Evolutionary conservation across 2,888 invertebrate species (phyloP).

Genomic region (Clanis bilineata): DNA sequence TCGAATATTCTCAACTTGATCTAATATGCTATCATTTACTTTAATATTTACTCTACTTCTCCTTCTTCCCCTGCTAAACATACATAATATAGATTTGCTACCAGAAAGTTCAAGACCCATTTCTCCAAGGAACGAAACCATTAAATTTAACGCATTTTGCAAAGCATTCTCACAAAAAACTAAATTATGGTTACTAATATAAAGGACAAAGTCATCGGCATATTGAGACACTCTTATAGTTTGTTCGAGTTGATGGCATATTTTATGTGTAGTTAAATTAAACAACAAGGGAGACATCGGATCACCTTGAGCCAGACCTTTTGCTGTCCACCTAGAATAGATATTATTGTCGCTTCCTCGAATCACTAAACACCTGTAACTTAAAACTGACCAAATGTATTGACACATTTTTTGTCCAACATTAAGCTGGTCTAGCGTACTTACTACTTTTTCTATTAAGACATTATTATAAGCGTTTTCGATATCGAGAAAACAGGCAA

Average conservation of each 20-base stretch:
- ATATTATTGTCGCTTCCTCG: background rate
- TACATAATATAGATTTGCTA: conserved; percentile 26
- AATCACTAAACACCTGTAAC: too few species aligned
- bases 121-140: conserved; percentile 11
- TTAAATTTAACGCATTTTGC: conserved; percentile 22
- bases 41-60: conserved; percentile 15
- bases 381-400: too few species aligned
- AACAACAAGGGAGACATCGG: conserved; percentile 40
- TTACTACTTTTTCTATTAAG: too few species aligned
- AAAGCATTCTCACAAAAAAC: background rate
- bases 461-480: too few species aligned
- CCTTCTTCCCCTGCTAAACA: conserved; percentile 25
- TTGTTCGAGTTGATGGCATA: conserved; percentile 19
- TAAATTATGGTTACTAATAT: background rate
- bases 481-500: too few species aligned
- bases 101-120: conserved; percentile 27
- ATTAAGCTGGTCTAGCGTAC: too few species aligned
- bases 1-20: background rate
- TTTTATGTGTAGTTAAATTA: conserved; percentile 30
- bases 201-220: conserved; percentile 25
- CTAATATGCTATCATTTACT: conserved; percentile 9
- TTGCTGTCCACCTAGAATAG: conserved; percentile 20
- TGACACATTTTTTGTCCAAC: too few species aligned
- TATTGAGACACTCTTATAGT: conserved; percentile 31
- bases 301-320: conserved; percentile 37